phyloP scores from a whole-genome alignment of 2,797 vertebrate genomes.

The Mycteria americana region DNA sequence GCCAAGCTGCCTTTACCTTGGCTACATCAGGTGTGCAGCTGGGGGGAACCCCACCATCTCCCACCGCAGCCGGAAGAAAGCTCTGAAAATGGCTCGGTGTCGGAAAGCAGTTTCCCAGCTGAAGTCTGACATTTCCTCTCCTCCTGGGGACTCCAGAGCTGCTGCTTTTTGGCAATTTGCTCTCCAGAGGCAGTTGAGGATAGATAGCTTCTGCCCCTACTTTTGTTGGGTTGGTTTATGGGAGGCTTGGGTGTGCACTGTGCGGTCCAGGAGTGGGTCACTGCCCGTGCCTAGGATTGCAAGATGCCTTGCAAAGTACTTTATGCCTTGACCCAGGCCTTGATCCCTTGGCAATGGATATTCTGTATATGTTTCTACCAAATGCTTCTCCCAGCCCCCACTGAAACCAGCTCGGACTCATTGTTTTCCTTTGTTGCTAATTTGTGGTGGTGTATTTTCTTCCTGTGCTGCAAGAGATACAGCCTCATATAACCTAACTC shows the following conservation, averaged over 20 bases:
- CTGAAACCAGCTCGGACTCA: background rate
- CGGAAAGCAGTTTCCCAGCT: background rate
- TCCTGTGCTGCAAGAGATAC: background rate
- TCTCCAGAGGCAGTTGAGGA: background rate
- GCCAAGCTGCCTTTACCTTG: background rate
- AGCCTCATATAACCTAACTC: background rate
- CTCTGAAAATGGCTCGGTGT: background rate
- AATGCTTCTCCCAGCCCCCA: background rate
- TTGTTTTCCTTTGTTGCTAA: background rate
- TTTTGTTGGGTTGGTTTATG: background rate
- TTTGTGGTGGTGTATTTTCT: background rate
- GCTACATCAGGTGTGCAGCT: background rate
- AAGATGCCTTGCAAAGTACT: background rate
- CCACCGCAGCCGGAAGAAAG: background rate
- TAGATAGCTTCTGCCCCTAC: background rate
- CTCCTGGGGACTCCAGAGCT: background rate
- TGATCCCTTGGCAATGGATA: background rate
- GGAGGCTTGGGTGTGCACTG: rapidly evolving
- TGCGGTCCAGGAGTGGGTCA: background rate
- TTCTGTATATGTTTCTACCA: background rate
- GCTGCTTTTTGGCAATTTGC: background rate
- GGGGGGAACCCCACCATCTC: background rate
- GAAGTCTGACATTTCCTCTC: background rate
- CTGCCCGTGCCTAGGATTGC: background rate
- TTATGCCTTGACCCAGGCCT: background rate